A percentile compares a stretch with the other conserved stretches of the same genome.
These are phyloP conservation scores for Meiosimyza decipiens DNA, from an alignment of 2,888 invertebrate genomes.

Conservation along the genomic window DNA sequence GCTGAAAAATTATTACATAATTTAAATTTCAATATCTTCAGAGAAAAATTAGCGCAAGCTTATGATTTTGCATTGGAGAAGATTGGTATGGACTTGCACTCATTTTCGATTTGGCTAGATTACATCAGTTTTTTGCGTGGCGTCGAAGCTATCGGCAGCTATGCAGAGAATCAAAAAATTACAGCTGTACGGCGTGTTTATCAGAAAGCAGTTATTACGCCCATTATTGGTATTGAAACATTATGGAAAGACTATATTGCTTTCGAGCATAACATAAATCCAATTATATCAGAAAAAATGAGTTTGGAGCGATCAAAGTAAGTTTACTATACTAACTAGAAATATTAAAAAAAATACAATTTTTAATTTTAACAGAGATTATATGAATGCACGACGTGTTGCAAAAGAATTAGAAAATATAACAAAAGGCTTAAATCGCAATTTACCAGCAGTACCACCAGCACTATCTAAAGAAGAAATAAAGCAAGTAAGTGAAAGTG, in stretches of 20 bases:
- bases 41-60: conserved; percentile 99
- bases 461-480: conserved; percentile 88
- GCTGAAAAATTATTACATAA: neutral
- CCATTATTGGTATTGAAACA: conserved; percentile 96
- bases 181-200: conserved; percentile 97
- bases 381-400: conserved; percentile 96
- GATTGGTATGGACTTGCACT: conserved; percentile 98
- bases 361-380: conserved; percentile 74
- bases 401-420: conserved; percentile 96
- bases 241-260: conserved; percentile 98
- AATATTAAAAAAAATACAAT: neutral
- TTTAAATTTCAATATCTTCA: conserved; percentile 59
- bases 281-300: conserved; percentile 92
- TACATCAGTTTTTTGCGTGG: conserved; percentile 96
- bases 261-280: conserved; percentile 91
- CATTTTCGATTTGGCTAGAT: conserved; percentile 97
- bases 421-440: conserved; percentile 93
- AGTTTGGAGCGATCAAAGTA: conserved; percentile 87
- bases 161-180: conserved; percentile 99
- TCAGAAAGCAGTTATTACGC: conserved; percentile 95
- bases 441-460: conserved; percentile 97
- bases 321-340: conserved; percentile 32
- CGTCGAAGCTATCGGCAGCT: conserved; percentile 97
- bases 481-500: conserved; percentile 77
- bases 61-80: conserved; percentile 99